Base-by-base conservation (phyloP, 1,140 invertebrate species). In the Drosophila gunungcola region DNA sequence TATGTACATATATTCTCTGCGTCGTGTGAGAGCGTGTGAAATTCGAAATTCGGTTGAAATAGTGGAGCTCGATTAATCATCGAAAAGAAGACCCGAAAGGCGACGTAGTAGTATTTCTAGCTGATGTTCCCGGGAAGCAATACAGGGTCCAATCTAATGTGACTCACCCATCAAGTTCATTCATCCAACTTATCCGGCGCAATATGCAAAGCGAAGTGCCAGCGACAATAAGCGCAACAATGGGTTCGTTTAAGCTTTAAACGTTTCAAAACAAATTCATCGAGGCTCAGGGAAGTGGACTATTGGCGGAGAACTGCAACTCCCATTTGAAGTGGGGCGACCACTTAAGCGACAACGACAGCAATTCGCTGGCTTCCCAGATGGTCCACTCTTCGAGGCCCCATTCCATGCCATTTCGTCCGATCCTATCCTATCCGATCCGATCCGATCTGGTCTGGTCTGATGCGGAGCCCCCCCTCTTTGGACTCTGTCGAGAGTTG, bases 241-340 rank as follows among this genome's bases (percentile, higher is more conserved):
- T 60, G 64, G 63, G 45, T 58, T 65, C 55, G 74, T 46, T 80
- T 79, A 70, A 52, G 12, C 32, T 52, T 52, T 52, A 52, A 79
- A 68, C 52, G 48, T 51, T 49, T 80, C 63, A 76, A 80, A 85
- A 85, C 81, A 84, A 84, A 83, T 68, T 80, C 55, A 77, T 80
- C 83, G 65, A 70, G 39, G n/a, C 13, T 13, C n/a, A 41, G 27
- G 45, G 55, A 48, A 39, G 54, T 4, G 9, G 9, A 36, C 32
- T 12, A 21, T 9, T 52, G 29, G 27, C 27, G 38, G 34, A 74
- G 25, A 41, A 52, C 58, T 64, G 72, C 13, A 41, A 52, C 58
- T 64, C 53, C 65, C 68, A 64, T 70, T 83, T 64, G 42, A 58
- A 65, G 70, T 78, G 53, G 55, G 29, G 39, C 25, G 25, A 13